Evolutionary conservation across 2,888 invertebrate species (phyloP), one percentile per base, ranked within the genome.

Genomic region (Micoletzkya japonica): DNA sequence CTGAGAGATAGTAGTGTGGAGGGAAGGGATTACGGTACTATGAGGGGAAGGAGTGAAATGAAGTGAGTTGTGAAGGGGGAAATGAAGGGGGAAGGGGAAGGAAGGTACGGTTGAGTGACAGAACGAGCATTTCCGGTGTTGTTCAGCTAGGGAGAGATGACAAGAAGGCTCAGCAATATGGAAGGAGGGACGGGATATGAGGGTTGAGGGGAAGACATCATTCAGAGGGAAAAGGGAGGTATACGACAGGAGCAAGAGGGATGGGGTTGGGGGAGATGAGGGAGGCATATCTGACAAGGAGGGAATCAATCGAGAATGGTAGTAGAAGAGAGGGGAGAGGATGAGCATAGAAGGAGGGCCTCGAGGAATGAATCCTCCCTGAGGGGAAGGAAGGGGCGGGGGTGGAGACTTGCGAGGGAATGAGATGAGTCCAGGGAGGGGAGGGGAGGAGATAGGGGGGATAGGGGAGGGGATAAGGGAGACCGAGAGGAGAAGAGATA

Each of bases 21-120:
- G 24, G 34, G 28, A 7, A 20, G 44, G 10, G 44, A 17, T 7
- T 39, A 28, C 30, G 30, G n/a, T n/a, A 24, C 39, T 26, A 61
- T 30, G 39, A 37, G 26, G 61, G 34, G 30, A 26, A 49, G 44
- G 44, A 39, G 49, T 20, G 17, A 17, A 39, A 17, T 14, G 61
- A 37, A 20, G 26, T n/a, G 54, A 58, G 10, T 37, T 26, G 32
- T 28, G 61, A 61, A 14, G 49, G 34, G n/a, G 49, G 34, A 44
- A 30, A 30, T 44, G 49, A 28, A 30, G 28, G 61, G 34, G 44
- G 61, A 36, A 59, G 61, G 36, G 28, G 49, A 60, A 60, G 44
- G 39, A 36, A 24, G 2, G 60, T 14, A 39, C 39, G 34, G 26
- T 30, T 39, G 61, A n/a, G 61, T n/a, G 28, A 24, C 34, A 58